phyloP scores from a whole-genome alignment of 2,113 vertebrate genomes.

The Alectura lathami region DNA sequence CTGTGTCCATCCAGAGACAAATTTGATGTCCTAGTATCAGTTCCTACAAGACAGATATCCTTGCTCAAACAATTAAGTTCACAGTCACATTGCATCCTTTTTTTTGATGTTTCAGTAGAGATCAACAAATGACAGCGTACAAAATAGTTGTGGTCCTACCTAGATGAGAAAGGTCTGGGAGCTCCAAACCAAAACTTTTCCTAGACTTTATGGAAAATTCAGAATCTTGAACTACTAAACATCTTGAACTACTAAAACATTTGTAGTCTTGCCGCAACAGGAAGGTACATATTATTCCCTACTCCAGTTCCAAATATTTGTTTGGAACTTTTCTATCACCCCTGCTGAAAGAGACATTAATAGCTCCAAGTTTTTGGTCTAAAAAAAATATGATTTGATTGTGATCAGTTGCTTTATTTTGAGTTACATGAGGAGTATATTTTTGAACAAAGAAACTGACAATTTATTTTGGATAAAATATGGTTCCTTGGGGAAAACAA shows the following conservation, averaged over 20 bases:
- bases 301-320: not conserved
- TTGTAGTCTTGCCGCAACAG: not conserved
- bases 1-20: not conserved
- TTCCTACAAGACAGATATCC: not conserved
- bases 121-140: not conserved
- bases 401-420: not conserved
- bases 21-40: not conserved
- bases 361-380: not conserved
- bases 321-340: not conserved
- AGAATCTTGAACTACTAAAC: not conserved
- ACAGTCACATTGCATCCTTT: not conserved
- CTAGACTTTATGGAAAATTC: not conserved
- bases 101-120: not conserved
- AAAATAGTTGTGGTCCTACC: not conserved
- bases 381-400: not conserved
- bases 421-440: not conserved
- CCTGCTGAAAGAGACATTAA: not conserved
- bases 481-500: not conserved
- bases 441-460: not conserved
- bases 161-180: not conserved
- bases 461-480: not conserved
- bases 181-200: not conserved
- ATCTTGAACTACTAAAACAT: too few species aligned
- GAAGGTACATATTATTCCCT: not conserved
- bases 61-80: not conserved